Conservation (phyloP, 2,888 invertebrate genomes). For the Teleiodes luculella region DNA sequence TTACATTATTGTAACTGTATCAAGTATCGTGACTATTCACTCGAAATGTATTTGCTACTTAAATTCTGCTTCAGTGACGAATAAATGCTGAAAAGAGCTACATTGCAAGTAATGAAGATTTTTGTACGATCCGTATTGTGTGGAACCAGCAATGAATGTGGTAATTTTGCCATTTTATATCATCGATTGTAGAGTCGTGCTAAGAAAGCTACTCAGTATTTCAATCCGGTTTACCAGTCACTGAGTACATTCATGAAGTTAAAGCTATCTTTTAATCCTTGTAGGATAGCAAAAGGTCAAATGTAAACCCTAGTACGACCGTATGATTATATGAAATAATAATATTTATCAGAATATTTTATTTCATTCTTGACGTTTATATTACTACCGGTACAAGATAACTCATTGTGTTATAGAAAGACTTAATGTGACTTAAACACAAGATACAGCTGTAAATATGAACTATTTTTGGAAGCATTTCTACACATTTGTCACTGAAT, state of each 20-base stretch:
- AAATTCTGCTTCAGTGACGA: not conserved
- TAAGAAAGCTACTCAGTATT: not conserved
- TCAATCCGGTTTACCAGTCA: not conserved
- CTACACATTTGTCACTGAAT: not conserved
- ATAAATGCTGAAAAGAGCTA: not conserved
- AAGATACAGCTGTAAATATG: not conserved
- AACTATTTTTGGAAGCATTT: not conserved
- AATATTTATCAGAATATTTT: too few relatives aligned
- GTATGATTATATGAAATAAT: too few relatives aligned
- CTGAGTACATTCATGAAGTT: not conserved
- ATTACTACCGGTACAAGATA: not conserved
- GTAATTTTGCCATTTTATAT: too few relatives aligned
- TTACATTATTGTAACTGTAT: slow-evolving; percentile 12
- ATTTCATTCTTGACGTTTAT: not conserved
- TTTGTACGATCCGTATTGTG: not conserved
- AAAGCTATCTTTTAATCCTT: not conserved
- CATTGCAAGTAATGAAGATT: not conserved
- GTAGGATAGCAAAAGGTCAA: not conserved
- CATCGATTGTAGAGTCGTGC: too few relatives aligned
- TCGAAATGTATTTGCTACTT: not conserved
- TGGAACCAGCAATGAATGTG: not conserved
- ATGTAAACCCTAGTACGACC: too few relatives aligned
- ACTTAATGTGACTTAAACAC: not conserved
- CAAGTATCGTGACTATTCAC: slow-evolving; percentile 6
- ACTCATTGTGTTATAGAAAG: not conserved